Base-by-base conservation (phyloP, 2,113 vertebrate genomes). In the Rhinolophus ferrumequinum region DNA sequence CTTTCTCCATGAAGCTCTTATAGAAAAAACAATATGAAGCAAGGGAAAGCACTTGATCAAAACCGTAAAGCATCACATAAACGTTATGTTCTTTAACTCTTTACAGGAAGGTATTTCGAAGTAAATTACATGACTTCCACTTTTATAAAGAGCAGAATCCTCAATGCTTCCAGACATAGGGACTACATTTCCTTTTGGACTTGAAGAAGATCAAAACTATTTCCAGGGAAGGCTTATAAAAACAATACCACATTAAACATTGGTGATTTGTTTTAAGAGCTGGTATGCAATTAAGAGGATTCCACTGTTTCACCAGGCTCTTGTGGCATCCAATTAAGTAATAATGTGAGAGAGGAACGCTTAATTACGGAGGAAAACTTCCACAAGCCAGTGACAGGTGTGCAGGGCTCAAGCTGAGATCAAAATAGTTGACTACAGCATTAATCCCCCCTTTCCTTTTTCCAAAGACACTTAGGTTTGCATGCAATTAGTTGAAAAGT, bases 341-440 rank as follows among this genome's bases (percentile, higher is more conserved):
- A 97, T 97, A 98, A 98, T 97, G 97, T 70, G 83, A 96, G 93
- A 88, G 89, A 98, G 97, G 94, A 94, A 86, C 93, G 98, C 97
- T 98, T 99, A 98, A 98, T 98, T 98, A 98, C 35, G 26, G 96
- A 98, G 95, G 88, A 95, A 98, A 98, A 85, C 94, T 89, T 98
- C 96, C 60, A 88, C 93, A 98, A 97, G 97, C 76, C 38, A 98
- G 96, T 96, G 96, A 97, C 98, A 98, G 98, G 98, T 98, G 98
- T 97, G 95, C 64, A 54, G 67, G 54, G 47, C 95, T 98, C 98
- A 97, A 97, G 89, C 82, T 98, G 94, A 97, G 97, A 96, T 97
- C 97, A 97, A 97, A 98, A 98, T n/a, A 97, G 97, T 94, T 90
- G 90, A 97, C 83, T 30, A 97, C 77, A 98, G 95, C 56, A 97